Evolutionary conservation across 2,797 vertebrate genomes (phyloP), one percentile per base, ranked within the genome.

Genomic region (Macrochelys suwanniensis): DNA sequence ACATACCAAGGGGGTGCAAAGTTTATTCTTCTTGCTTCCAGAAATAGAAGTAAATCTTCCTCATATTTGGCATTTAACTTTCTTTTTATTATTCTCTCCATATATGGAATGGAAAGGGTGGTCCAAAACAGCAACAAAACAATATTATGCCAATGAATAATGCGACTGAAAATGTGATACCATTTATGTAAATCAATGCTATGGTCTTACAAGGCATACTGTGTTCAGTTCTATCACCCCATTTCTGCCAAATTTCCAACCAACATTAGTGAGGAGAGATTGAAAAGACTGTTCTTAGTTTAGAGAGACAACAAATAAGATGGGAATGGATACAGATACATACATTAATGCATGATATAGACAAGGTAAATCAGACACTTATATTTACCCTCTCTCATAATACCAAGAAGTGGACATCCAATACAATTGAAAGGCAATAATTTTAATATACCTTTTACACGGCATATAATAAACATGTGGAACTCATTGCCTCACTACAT

Each of bases 401-500:
- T 49, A 31, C 26, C 45, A 49, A 77, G n/a, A 76, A 47, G 25
- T 28, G 45, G 13, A 15, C 28, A 77, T 31, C 45, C 74, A 49
- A 49, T 49, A 17, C 28, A 77, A 82, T 50, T 57, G 42, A 21
- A 92, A 90, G 50, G 45, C 42, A 21, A 93, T 85, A n/a, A 47
- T 12, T 26, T 84, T 53, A 68, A 49, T 85, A 19, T 31, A 68
- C 31, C 53, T 92, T 91, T 51, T 51, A 61, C 5, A 47, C 19
- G 45, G 11, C n/a, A 59, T 3, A 8, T 57, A 84, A 82, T 90
- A 82, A 90, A 19, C 54, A 50, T n/a, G 47, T 33, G 2, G 2
- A 83, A 87, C 21, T 81, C 79, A 50, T 9, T 80, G 53, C 77
- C 92, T 96, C 42, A 80, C 82, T 89, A 84, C 37, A 91, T 65